Base-by-base conservation (phyloP, 2,797 vertebrate species). In the Sebastolobus alascanus region DNA sequence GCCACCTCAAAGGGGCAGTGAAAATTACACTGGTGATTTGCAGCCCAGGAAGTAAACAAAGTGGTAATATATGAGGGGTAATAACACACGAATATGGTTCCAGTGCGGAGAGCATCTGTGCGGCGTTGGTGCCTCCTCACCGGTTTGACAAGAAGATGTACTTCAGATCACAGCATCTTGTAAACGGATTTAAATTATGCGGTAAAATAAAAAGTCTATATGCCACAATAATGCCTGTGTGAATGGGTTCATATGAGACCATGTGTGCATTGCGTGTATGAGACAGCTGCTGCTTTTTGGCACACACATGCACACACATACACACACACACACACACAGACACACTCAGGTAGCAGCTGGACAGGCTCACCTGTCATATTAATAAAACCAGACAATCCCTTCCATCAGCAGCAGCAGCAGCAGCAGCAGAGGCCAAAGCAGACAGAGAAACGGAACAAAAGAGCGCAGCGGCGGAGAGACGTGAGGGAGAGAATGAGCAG, bases 311-410 rank as follows among this genome's bases (percentile, higher is more conserved):
- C 75, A 63, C 72, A 78, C 63, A 68, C 71, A 76, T 72, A 74
- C 73, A 69, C 77, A 46, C 35, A 82, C 77, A 81, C n/a, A 43
- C 60, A 58, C 80, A 75, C 58, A 40, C 78, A 80, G 18, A 84
- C 77, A 64, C 83, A 82, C 87, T 59, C 93, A 96, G 94, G 94
- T 93, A 95, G 94, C 95, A 95, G 95, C 95, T 96, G 95, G 90
- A 83, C 84, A 73, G 90, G 89, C 94, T 96, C 95, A 96, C 94
- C 95, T 96, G 95, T 95, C 94, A 93, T 93, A 93, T 94, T 92
- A 93, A 93, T 92, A 93, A 94, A 95, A 93, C 88, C 80, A 91
- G 91, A 93, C 94, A 94, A 94, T 95, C 94, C 94, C 87, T 84
- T 95, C 95, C 85, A 89, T 95, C 95, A 96, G 92, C 95, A 90